These are phyloP conservation scores for Montipora foliosa DNA, from an alignment of 64 coral and sea anemone species.

Conservation along the genomic window DNA sequence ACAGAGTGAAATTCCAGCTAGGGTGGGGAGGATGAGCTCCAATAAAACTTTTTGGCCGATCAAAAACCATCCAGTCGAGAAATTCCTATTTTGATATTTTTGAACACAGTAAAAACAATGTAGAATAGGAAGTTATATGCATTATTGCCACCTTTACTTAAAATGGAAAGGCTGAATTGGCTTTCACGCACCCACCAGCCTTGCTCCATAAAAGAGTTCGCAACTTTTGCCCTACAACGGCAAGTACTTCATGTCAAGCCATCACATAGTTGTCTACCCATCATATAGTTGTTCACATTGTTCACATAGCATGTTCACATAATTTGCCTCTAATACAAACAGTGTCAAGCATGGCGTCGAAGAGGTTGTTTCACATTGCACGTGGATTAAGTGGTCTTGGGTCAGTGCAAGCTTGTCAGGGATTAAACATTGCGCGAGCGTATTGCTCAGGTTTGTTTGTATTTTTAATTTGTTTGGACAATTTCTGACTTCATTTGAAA, in stretches of 20 bases:
- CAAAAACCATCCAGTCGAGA: not conserved
- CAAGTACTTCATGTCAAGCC: too few species aligned
- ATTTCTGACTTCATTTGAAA: not conserved
- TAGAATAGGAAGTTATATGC: not conserved
- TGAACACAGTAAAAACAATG: not conserved
- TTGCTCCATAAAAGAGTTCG: not conserved
- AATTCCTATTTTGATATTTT: too few species aligned
- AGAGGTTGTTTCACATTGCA: constrained; percentile 65
- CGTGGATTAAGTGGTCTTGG: constrained; percentile 47
- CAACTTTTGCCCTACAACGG: too few species aligned
- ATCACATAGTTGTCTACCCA: too few species aligned
- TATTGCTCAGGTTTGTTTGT: constrained; percentile 59
- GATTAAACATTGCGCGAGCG: constrained; percentile 15
- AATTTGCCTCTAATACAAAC: too few species aligned
- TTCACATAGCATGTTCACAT: too few species aligned
- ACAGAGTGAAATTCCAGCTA: not conserved
- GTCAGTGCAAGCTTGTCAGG: not conserved
- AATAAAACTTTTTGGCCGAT: not conserved
- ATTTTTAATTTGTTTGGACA: not conserved
- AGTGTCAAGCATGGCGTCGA: constrained; percentile 50
- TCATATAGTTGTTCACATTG: too few species aligned
- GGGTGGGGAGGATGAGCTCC: not conserved
- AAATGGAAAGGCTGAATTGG: too few species aligned
- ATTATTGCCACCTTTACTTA: not conserved
- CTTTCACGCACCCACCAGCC: not conserved